Evolutionary conservation across 2,113 vertebrate genomes (phyloP), one percentile per base, ranked within the genome.

Genomic region (Thomomys bottae): DNA sequence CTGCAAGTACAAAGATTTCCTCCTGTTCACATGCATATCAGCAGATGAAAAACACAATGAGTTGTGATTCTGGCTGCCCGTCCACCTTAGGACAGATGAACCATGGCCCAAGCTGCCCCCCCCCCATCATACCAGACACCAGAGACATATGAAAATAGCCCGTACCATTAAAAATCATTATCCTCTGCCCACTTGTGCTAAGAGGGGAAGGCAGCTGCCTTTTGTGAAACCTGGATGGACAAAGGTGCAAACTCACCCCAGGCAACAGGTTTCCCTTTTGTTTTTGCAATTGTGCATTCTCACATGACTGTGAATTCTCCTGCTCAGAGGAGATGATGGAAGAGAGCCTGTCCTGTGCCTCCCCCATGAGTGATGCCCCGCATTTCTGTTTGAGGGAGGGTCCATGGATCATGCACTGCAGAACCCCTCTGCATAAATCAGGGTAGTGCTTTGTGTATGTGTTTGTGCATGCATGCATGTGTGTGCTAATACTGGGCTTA

Each of bases 1-100:
- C 96, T 91, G 71, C 93, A 89, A 34, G 61, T 88, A 49, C 92
- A 78, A 88, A 91, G 87, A 84, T 63, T 76, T 94, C 73, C 88
- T 34, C 92, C 79, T 70, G n/a, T 66, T 87, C 73, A 26, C 10
- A 36, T 78, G 78, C 30, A 15, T 18, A 17, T 11, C 80, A 73
- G 49, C 81, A 68, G 72, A 90, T 20, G 84, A 57, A 94, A 92
- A 75, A 12, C 11, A 8, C 8, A 7, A 49, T 92, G 20, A 36
- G 63, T 26, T 6, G 63, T 30, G 18, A 0, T 71, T 80, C 30
- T 66, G 88, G 94, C 77, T 11, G 20, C 92, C 61, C 77, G 90
- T 94, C 92, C 92, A 59, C 94, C 95, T 90, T 66, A 77, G 89
- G 79, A 79, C 59, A 67, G 94, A 84, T 17, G 78, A 42, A 36